Percentiles rank a stretch among this genome's conserved stretches.
Conservation (phyloP, 2,797 vertebrate species). For the Yasuhikotakia modesta region DNA sequence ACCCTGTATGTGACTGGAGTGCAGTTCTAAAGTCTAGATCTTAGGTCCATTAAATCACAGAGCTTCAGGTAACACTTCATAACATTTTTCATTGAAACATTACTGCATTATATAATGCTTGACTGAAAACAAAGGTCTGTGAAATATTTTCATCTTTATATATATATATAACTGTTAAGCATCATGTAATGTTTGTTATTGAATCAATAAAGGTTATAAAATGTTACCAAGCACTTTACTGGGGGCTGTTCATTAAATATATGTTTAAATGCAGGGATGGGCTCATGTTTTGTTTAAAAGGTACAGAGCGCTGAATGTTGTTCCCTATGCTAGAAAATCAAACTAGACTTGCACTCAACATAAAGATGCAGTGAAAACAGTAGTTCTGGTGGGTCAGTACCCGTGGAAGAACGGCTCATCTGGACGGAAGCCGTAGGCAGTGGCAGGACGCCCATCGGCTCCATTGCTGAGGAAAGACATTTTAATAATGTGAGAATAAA, state of each 20-base stretch:
- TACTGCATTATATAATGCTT: neutral
- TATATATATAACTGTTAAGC: constrained; percentile 5
- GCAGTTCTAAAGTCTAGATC: neutral
- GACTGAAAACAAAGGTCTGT: neutral
- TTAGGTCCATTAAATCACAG: neutral
- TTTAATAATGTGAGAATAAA: constrained; percentile 40
- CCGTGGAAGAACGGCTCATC: constrained; percentile 88
- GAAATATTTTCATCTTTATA: neutral
- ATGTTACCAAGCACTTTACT: neutral
- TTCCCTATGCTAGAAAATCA: neutral
- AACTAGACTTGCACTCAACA: neutral
- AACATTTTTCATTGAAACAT: neutral
- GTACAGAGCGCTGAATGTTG: neutral
- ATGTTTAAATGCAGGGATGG: constrained; percentile 6
- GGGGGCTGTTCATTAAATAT: neutral
- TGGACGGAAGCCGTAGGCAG: constrained; percentile 90
- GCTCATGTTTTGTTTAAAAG: neutral
- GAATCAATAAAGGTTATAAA: neutral
- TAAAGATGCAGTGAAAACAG: neutral
- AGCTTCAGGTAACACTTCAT: neutral
- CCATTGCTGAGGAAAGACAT: constrained; percentile 70
- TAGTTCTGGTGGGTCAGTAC: constrained; percentile 65
- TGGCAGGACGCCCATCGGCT: constrained; percentile 83
- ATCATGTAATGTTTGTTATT: neutral
- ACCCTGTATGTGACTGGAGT: constrained; percentile 1